These are phyloP conservation scores for Pegoplata infirma DNA, from an alignment of 2,888 invertebrate genomes.

Conservation along the genomic window DNA sequence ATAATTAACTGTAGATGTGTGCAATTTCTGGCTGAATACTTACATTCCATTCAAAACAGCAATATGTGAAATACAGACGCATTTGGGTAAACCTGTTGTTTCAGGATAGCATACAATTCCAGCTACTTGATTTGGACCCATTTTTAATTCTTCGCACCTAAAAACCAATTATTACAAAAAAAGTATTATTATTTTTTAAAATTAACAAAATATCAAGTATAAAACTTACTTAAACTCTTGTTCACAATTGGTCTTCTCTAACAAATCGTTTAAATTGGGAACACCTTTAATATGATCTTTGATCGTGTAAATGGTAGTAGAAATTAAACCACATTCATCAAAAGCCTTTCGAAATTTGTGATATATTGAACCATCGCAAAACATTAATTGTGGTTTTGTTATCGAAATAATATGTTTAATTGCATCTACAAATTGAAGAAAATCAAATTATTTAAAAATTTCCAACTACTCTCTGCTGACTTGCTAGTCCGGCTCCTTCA, in stretches of 20 bases:
- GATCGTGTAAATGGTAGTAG: conserved; percentile 63
- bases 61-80: conserved; percentile 64
- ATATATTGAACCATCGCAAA: conserved; percentile 66
- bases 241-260: conserved; percentile 5
- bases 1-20: too few species aligned
- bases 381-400: conserved; percentile 68
- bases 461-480: too few species aligned
- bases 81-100: conserved; percentile 73
- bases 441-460: background rate
- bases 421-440: conserved; percentile 56
- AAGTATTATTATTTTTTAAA: background rate
- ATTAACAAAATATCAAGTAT: background rate
- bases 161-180: background rate
- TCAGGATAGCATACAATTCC: conserved; percentile 72
- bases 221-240: background rate
- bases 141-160: conserved; percentile 66
- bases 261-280: conserved; percentile 27
- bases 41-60: background rate
- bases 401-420: conserved; percentile 64
- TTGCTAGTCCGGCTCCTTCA: too few species aligned
- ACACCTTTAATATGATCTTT: conserved; percentile 63
- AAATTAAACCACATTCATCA: conserved; percentile 44
- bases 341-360: conserved; percentile 57
- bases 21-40: too few species aligned
- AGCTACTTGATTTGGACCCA: conserved; percentile 52